These are phyloP conservation scores for Sphinx pinastri DNA, from an alignment of 2,888 invertebrate species.

Conservation along the genomic window DNA sequence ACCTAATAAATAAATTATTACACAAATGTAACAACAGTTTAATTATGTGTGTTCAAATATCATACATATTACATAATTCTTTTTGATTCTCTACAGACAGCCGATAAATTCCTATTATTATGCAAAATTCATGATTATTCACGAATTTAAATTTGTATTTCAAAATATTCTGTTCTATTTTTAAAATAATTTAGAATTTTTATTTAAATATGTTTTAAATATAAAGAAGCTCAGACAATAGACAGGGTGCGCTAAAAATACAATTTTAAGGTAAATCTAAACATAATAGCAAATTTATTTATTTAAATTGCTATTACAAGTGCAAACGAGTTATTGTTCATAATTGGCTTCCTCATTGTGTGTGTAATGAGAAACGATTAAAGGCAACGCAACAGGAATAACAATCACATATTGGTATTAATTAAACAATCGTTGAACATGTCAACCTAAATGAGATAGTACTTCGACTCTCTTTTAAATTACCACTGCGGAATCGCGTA, in stretches of 20 bases:
- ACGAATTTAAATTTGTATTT: too few species aligned
- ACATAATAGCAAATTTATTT: not conserved
- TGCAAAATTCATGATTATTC: not conserved
- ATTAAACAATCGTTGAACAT: slow-evolving; percentile 46
- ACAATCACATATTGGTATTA: slow-evolving; percentile 42
- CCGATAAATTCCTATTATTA: too few species aligned
- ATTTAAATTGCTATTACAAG: slow-evolving; percentile 31
- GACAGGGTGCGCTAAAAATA: too few species aligned
- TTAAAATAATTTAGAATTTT: too few species aligned
- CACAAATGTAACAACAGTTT: not conserved
- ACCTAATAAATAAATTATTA: not conserved
- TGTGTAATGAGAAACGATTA: slow-evolving; percentile 54
- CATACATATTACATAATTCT: too few species aligned
- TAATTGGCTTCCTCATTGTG: slow-evolving; percentile 48
- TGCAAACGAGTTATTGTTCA: slow-evolving; percentile 50
- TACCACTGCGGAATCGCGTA: not conserved
- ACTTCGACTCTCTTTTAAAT: not conserved
- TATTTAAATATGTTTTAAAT: too few species aligned
- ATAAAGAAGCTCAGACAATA: too few species aligned
- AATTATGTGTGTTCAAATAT: not conserved
- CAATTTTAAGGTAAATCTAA: not conserved
- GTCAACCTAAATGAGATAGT: slow-evolving; percentile 1
- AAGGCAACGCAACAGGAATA: slow-evolving; percentile 49
- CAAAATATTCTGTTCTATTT: too few species aligned
- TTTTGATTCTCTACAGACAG: too few species aligned